Base-by-base conservation (phyloP, 2,113 vertebrate genomes). In the Grammomys surdaster region DNA sequence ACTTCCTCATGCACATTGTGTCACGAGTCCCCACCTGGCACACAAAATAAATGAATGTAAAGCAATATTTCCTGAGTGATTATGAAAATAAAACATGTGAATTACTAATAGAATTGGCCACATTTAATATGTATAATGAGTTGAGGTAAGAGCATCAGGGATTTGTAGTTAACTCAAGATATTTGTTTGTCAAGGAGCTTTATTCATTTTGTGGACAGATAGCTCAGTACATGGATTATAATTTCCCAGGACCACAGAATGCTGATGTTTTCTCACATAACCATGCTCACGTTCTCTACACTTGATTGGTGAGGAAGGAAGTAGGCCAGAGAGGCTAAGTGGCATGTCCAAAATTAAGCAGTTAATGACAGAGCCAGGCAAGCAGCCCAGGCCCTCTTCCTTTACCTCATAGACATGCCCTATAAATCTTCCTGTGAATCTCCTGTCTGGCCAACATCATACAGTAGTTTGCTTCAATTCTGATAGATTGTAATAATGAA, bases 181-280 rank as follows among this genome's bases (percentile, higher is more conserved):
- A n/a, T 76, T 48, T 93, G 4, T 76, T 40, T 94, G 8, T 33
- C 22, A 75, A 84, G 24, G 58, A 9, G 17, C 7, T 92, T 80
- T 69, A 92, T 51, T 75, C 26, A n/a, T 81, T 48, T 90, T 93
- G 78, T n/a, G 90, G 88, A 84, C 80, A 96, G 67, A 76, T 86
- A 54, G 48, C 72, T 88, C 26, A 48, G 26, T 91, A 40, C 43
- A 6, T 76, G 86, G 91, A 78, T 69, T 90, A 26, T 65, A 36
- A 85, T 89, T 92, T 92, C 58, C 69, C 54, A 84, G 73, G 88
- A 56, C 60, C 54, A 69, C 12, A 72, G 76, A 69, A 12, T 72
- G 89, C 78, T 60, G 20, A 54, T 88, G 28, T n/a, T 40, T 77
- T 51, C 60, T 33, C 60, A 69, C 67, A 58, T 46, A 73, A 17